A percentile compares a stretch with the other conserved stretches of the same genome.
Conservation (phyloP, 2,888 invertebrate species). For the Hanleya hanleyi region DNA sequence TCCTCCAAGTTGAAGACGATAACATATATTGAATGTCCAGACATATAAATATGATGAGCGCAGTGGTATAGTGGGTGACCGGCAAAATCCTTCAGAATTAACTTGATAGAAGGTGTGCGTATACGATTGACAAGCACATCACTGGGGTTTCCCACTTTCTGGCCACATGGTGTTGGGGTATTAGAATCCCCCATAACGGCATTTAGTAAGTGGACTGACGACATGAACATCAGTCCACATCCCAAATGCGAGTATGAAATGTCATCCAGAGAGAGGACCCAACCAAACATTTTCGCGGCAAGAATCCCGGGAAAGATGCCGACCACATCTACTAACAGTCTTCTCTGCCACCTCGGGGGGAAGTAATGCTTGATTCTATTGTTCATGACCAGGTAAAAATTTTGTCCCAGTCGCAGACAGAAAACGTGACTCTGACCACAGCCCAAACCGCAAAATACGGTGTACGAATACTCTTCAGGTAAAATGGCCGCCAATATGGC, state of each 20-base stretch:
- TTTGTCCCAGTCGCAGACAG: slow-evolving; percentile 37
- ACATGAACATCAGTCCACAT: slow-evolving; percentile 11
- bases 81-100: slow-evolving; percentile 45
- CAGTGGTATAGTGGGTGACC: slow-evolving; percentile 47
- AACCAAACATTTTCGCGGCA: slow-evolving; percentile 26
- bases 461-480: slow-evolving; percentile 18
- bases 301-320: slow-evolving; percentile 40
- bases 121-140: background rate
- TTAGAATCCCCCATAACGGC: background rate
- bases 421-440: slow-evolving; percentile 36
- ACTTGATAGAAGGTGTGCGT: slow-evolving; percentile 26
- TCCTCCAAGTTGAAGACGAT: slow-evolving; percentile 45
- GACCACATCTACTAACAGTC: slow-evolving; percentile 30
- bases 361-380: slow-evolving; percentile 25
- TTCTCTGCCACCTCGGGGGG: slow-evolving; percentile 14
- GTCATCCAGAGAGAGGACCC: slow-evolving; percentile 20
- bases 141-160: background rate
- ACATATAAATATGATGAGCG: slow-evolving; percentile 48
- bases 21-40: slow-evolving; percentile 43
- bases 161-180: background rate
- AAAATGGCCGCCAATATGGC: slow-evolving; percentile 18
- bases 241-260: background rate
- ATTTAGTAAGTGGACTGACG: background rate
- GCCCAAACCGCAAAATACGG: slow-evolving; percentile 29
- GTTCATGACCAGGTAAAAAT: slow-evolving; percentile 36